Evolutionary conservation across 2,797 vertebrate species (phyloP), one percentile per base, ranked within the genome.

Genomic region (Hipposideros larvatus): DNA sequence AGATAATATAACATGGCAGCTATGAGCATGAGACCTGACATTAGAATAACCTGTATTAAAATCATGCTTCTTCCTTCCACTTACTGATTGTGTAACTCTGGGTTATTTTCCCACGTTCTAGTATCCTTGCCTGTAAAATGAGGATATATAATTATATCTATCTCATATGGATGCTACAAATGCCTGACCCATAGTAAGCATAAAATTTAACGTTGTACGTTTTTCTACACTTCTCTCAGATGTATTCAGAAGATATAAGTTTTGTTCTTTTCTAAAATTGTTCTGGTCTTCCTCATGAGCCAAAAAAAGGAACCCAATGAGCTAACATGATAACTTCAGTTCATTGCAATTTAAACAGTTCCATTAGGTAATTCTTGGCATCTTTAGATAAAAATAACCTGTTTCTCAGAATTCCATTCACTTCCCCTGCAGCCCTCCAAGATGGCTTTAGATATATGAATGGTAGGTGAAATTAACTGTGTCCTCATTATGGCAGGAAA

Each of bases 201-300:
- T 86, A 94, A 57, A 70, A 53, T 87, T 89, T 94, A 89, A 83
- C 83, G 9, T 53, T 85, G 7, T 63, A 51, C 41, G 24, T 65
- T 86, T 91, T 83, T 43, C 77, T 34, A 66, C 13, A 31, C 21
- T 79, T 13, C 7, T 79, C 1, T 34, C 37, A 89, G 34, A 73
- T 68, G 16, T 31, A 68, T 2, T 75, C 26, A 73, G 34, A 77
- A 74, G 37, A 65, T 22, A 82, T 41, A 84, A 41, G 51, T 34
- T 21, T 19, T 92, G 92, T 55, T 15, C 34, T 71, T 70, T 87
- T 61, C 15, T 86, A 51, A 80, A 85, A n/a, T 19, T 15, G 0
- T 51, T 85, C n/a, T 65, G 37, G 19, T 59, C n/a, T 57, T 78
- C 79, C 53, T 73, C 5, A 21, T 41, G 10, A 82, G 19, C 4